Evolutionary conservation across 2,797 vertebrate genomes (phyloP), one percentile per base, ranked within the genome.

Genomic region (Saxicola maurus): DNA sequence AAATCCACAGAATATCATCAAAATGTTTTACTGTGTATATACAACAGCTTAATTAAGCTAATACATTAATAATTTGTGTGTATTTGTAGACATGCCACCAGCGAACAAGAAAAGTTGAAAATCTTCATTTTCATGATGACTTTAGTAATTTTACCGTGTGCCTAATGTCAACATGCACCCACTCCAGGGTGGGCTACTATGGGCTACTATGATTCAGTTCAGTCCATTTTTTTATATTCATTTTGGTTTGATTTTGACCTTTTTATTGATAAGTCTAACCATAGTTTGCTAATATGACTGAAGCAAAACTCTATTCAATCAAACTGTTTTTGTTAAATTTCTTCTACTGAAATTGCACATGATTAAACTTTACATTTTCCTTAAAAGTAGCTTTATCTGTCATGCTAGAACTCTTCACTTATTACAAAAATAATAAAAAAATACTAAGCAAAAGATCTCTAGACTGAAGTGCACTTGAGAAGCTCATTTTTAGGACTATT

Each of bases 21-120:
- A 77, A 85, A 77, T 89, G n/a, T 79, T 92, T 94, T 85, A 73
- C 43, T 6, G 1, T 38, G 42, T 91, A 72, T 88, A 56, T 89
- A 88, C 87, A 92, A 25, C 81, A 90, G 18, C 52, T 78, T 87
- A 78, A 93, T 93, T 93, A 55, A 80, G 33, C 23, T 90, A 87
- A 80, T 71, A 76, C 35, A 59, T 71, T 93, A 10, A 11, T 86
- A 80, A 76, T 59, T 86, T 65, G 11, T 67, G 42, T 92, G 35
- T 60, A 28, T 90, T 92, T 69, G 52, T 87, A 72, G 82, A 53
- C 45, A 68, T 80, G 45, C 56, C 67, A 82, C 24, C 28, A 92
- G 28, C 57, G 65, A 89, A 87, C 30, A 66, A 55, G 46, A 72
- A 74, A 82, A 38, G 21, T 73, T 86, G 20, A 33, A 80, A 89